Conservation (phyloP, 1,140 invertebrate genomes). For the Drosophila kohkoa region DNA sequence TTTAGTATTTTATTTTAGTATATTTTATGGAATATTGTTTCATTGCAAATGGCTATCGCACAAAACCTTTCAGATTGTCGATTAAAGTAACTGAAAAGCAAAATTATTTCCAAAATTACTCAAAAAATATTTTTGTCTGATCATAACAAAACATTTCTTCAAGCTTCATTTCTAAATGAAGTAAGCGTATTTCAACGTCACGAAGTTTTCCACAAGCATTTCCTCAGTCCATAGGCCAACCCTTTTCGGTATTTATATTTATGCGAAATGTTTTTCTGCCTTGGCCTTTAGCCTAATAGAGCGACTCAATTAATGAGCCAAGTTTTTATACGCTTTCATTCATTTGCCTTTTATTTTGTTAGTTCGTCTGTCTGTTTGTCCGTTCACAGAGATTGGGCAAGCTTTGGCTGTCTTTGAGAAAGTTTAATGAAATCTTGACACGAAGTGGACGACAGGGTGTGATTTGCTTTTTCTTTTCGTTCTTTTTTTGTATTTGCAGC, state of each 20-base stretch:
- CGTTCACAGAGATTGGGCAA: constrained; percentile 57
- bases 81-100: no score
- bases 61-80: no score
- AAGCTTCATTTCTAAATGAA: neutral
- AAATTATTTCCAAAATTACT: no score
- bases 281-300: constrained; percentile 64
- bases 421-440: constrained; percentile 81
- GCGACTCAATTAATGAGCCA: constrained; percentile 79
- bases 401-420: constrained; percentile 69
- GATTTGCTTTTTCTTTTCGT: constrained; percentile 21
- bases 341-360: constrained; percentile 19
- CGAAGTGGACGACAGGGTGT: constrained; percentile 46
- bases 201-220: neutral
- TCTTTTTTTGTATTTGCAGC: constrained; percentile 4
- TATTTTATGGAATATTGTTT: no score
- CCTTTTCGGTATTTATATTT: constrained; percentile 67
- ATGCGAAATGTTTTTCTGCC: constrained; percentile 58
- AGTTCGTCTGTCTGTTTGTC: neutral
- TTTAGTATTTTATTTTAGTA: no score
- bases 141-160: neutral
- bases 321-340: constrained; percentile 55
- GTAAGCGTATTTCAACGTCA: constrained; percentile 1
- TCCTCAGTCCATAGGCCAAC: neutral
- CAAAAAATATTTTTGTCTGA: neutral
- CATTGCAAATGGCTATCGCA: no score